phyloP scores from a whole-genome alignment of 2,797 vertebrate genomes.

The Mormyrops attenuatus region DNA sequence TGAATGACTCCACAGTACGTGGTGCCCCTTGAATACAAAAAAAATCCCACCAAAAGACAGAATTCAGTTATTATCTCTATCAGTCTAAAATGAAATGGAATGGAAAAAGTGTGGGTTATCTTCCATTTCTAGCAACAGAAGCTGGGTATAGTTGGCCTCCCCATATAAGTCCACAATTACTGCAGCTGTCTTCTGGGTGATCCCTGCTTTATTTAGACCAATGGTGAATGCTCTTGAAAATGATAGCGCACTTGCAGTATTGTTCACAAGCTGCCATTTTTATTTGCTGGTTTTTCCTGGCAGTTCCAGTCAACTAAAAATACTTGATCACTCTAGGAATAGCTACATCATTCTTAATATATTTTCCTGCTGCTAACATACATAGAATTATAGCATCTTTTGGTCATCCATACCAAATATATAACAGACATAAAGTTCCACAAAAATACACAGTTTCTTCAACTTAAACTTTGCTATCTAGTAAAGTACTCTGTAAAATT shows the following conservation, averaged over 20 bases:
- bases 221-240: background rate
- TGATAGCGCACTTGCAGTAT: background rate
- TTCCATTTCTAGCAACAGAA: background rate
- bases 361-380: background rate
- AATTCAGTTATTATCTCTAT: background rate
- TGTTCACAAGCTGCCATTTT: background rate
- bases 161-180: conserved; percentile 48
- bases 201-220: conserved; percentile 22
- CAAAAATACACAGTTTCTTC: background rate
- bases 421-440: background rate
- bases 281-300: background rate
- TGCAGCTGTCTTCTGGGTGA: conserved; percentile 35
- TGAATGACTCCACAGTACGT: background rate
- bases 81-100: background rate
- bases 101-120: background rate
- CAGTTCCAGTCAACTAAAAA: background rate
- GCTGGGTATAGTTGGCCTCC: conserved; percentile 26
- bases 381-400: background rate
- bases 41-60: background rate
- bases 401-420: background rate
- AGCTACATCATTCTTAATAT: background rate
- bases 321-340: background rate
- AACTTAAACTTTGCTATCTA: background rate
- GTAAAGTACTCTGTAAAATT: background rate
- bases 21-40: background rate